Base-by-base conservation (phyloP, 2,888 invertebrate genomes). In the Nomada fabriciana region DNA sequence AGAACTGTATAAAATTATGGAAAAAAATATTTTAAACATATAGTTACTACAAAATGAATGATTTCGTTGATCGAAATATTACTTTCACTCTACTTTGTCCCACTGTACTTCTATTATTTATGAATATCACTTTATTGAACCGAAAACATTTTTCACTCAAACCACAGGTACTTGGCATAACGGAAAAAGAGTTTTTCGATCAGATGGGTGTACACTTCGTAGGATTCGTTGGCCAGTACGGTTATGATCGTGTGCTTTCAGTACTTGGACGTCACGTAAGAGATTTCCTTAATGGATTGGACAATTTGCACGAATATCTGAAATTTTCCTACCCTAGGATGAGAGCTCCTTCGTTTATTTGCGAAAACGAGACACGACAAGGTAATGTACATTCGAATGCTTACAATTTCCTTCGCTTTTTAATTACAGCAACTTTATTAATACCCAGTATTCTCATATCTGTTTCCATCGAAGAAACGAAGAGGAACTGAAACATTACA, bases 291-390 rank as follows among this genome's bases (percentile, higher is more conserved):
- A 99, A 99, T 92, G 98, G 98, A 0, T 94, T 99, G 88, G 99
- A 99, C 94, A 99, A 99, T 94, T 95, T 99, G 36, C 99, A 99
- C 94, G 99, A 99, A 93, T 99, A 99, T 93, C 95, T 99, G 64
- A 98, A 99, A 94, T 98, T 98, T 94, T 98, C 98, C 72, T 99
- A 99, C 93, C 98, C 98, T 0, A 95, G 97, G 88, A 96, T 96
- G 96, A 94, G 97, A 85, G 99, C 99, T 0, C 99, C 99, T 0
- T 98, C 98, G 72, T 99, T 99, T 94, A 99, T 98, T 89, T 98
- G 98, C 91, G 99, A 99, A 94, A 98, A 98, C 92, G 99, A 99
- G 94, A 98, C 98, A 0, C 95, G 97, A 75, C 97, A 97, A 91
- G 93, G 93, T 93, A 80, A 86, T 76, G 9, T 20, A 20, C 2